Conservation (phyloP, 1,140 invertebrate species). For the Drosophila kurseongensis region DNA sequence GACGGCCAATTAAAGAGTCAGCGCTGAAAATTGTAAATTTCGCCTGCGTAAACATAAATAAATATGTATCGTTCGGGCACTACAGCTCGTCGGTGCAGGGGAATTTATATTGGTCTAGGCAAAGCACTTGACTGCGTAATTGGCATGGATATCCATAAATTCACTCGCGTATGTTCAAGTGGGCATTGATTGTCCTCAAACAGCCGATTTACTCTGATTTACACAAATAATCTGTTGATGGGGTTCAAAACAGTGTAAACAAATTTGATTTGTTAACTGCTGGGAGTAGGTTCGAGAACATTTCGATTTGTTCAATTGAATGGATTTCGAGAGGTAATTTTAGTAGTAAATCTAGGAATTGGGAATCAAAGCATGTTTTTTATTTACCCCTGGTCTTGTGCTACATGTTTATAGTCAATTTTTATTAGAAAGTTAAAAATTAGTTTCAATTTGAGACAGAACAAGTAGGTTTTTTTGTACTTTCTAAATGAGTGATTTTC, state of each 20-base stretch:
- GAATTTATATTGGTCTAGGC: constrained; percentile 17
- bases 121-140: constrained; percentile 61
- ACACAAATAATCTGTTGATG: constrained; percentile 12
- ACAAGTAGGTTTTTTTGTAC: too few species aligned
- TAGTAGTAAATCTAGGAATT: neutral
- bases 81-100: neutral
- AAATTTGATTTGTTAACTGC: constrained; percentile 21
- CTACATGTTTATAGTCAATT: too few species aligned
- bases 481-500: too few species aligned
- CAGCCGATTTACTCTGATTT: constrained; percentile 22
- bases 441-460: too few species aligned
- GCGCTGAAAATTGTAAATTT: constrained; percentile 66
- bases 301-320: neutral
- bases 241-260: constrained; percentile 28
- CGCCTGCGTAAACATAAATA: constrained; percentile 29
- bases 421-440: too few species aligned
- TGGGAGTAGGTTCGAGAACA: neutral
- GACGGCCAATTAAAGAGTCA: constrained; percentile 74
- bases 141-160: constrained; percentile 50
- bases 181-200: constrained; percentile 28
- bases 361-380: neutral
- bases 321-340: neutral
- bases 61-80: neutral
- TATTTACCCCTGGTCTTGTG: too few species aligned
- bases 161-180: constrained; percentile 45